phyloP scores from a whole-genome alignment of 2,113 vertebrate species.

The Cyprinodon variegatus region DNA sequence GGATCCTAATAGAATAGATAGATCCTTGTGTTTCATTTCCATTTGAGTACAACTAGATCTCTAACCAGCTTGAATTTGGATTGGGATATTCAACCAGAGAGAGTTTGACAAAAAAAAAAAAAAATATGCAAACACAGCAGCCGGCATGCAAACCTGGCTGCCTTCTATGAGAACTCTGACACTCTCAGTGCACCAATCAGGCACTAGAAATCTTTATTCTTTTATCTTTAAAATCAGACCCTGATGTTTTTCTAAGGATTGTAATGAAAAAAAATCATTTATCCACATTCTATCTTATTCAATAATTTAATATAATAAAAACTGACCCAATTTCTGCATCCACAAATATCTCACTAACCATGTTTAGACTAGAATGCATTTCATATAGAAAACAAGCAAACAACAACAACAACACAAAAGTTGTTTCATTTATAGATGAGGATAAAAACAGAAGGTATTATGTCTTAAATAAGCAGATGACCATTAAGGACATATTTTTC shows the following conservation, averaged over 20 bases:
- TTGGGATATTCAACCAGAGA: constrained; percentile 4
- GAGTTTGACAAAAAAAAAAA: neutral
- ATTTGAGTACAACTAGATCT: neutral
- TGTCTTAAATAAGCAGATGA: neutral
- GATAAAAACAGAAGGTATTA: neutral
- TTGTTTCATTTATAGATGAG: neutral
- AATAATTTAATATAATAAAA: neutral
- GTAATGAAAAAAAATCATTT: neutral
- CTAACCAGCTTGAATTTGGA: constrained; percentile 29
- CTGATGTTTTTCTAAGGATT: neutral
- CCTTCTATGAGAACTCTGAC: neutral
- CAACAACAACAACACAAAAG: neutral
- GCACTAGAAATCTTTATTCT: neutral
- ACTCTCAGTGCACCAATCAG: neutral
- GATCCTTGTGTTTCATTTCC: neutral
- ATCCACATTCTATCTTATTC: neutral
- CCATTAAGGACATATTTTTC: too few species aligned
- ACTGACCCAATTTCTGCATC: neutral
- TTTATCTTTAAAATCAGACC: neutral
- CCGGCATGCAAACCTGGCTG: neutral
- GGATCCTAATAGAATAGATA: too few species aligned
- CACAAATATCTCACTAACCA: neutral
- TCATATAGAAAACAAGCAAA: too few species aligned
- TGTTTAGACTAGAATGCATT: too few species aligned
- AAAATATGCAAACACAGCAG: constrained; percentile 28